A percentile compares a stretch with the other conserved stretches of the same genome.
phyloP scores from a whole-genome alignment of 2,888 invertebrate species.

The Hedya salicella region DNA sequence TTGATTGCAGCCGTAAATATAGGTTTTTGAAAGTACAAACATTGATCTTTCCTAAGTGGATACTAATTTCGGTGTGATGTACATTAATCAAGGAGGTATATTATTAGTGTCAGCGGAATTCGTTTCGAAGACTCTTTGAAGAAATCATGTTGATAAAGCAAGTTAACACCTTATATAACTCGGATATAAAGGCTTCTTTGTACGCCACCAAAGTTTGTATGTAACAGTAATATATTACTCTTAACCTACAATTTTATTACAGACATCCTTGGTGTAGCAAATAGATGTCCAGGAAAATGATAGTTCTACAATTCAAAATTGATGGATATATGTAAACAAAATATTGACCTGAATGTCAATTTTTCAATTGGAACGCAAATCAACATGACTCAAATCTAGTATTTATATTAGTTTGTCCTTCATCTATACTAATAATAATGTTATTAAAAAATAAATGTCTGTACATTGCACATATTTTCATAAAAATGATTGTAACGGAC shows the following conservation, averaged over 20 bases:
- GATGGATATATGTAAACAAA: not conserved
- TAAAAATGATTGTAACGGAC: too few species aligned
- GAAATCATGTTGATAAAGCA: not conserved
- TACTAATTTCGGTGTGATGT: conserved; percentile 24
- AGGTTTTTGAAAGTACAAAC: conserved; percentile 41
- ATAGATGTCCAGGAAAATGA: not conserved
- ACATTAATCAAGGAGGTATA: conserved; percentile 28
- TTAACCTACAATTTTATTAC: not conserved
- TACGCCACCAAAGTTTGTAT: too few species aligned
- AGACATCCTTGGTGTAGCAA: not conserved
- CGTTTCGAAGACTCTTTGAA: not conserved
- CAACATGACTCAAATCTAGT: too few species aligned
- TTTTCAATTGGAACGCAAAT: too few species aligned
- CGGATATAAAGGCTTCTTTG: too few species aligned
- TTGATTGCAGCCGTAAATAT: conserved; percentile 50
- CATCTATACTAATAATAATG: too few species aligned
- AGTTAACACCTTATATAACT: too few species aligned
- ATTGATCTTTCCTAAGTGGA: conserved; percentile 33
- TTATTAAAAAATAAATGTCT: too few species aligned
- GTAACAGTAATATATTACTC: too few species aligned
- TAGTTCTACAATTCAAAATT: not conserved
- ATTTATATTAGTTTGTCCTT: too few species aligned
- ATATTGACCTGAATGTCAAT: not conserved
- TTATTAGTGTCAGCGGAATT: conserved; percentile 17
- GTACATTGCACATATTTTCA: too few species aligned